Percentiles rank a stretch among this genome's conserved stretches.
These are phyloP conservation scores for Cyprinodon diabolis DNA, from an alignment of 2,797 vertebrate genomes.

Conservation along the genomic window DNA sequence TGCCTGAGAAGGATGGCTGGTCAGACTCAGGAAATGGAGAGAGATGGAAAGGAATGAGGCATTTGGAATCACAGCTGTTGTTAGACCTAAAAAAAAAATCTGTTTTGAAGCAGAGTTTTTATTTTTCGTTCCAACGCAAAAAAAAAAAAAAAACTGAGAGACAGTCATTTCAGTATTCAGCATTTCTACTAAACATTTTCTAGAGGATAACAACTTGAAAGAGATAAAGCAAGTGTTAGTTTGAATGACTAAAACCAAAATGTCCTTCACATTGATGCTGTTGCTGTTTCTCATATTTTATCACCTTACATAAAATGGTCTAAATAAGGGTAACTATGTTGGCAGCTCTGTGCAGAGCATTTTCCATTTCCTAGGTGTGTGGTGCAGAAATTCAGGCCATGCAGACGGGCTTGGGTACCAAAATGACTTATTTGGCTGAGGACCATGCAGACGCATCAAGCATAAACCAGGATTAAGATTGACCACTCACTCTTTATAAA, in stretches of 20 bases:
- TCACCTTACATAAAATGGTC: not conserved
- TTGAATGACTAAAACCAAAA: not conserved
- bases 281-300: not conserved
- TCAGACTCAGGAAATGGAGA: slow-evolving; percentile 78
- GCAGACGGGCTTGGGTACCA: too few relatives aligned
- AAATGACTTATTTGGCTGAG: too few relatives aligned
- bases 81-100: slow-evolving; percentile 48
- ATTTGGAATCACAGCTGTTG: slow-evolving; percentile 67
- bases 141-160: slow-evolving; percentile 19
- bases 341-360: too few relatives aligned
- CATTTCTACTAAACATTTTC: not conserved
- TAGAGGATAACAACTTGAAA: not conserved
- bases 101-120: slow-evolving; percentile 66
- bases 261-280: not conserved
- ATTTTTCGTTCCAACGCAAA: slow-evolving; percentile 46
- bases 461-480: too few relatives aligned
- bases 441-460: too few relatives aligned
- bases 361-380: too few relatives aligned
- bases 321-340: not conserved
- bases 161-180: slow-evolving; percentile 7
- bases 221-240: not conserved
- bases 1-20: slow-evolving; percentile 70
- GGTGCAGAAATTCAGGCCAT: too few relatives aligned
- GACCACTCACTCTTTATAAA: too few relatives aligned
- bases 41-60: slow-evolving; percentile 72